Percentiles rank a stretch among this genome's conserved stretches.
phyloP scores from a whole-genome alignment of 2,888 invertebrate species.

The Nymphalis polychloros region DNA sequence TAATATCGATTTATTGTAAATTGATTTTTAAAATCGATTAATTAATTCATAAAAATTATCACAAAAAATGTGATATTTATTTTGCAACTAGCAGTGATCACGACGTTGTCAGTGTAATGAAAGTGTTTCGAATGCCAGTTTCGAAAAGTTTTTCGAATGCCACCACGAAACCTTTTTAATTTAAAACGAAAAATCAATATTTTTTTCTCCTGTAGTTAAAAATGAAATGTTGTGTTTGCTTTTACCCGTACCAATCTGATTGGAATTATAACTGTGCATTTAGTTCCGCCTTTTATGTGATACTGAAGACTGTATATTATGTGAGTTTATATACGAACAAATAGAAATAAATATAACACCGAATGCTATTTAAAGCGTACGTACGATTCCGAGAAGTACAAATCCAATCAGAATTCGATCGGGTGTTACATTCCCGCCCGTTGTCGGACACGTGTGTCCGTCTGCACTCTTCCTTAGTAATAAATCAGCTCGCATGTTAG shows the following conservation, averaged over 20 bases:
- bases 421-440: not conserved
- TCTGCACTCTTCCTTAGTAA: conserved; percentile 22
- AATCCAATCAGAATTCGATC: conserved; percentile 7
- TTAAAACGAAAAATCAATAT: too few relatives aligned
- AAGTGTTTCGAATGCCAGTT: too few relatives aligned
- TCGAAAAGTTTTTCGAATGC: too few relatives aligned
- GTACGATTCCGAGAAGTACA: conserved; percentile 1
- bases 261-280: too few relatives aligned
- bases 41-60: not conserved
- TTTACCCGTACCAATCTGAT: too few relatives aligned
- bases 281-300: too few relatives aligned
- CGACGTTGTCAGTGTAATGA: not conserved
- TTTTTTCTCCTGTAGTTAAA: too few relatives aligned
- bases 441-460: conserved; percentile 23
- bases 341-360: not conserved
- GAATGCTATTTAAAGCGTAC: not conserved
- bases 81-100: not conserved
- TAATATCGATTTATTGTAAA: not conserved
- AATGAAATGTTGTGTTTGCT: too few relatives aligned
- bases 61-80: not conserved
- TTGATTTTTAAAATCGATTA: not conserved
- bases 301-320: too few relatives aligned
- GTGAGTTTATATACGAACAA: too few relatives aligned
- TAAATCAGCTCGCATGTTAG: conserved; percentile 34
- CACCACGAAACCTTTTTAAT: too few relatives aligned